Evolutionary conservation across 2,888 invertebrate genomes (phyloP).

Genomic region (Drosophila austrosaltans): DNA sequence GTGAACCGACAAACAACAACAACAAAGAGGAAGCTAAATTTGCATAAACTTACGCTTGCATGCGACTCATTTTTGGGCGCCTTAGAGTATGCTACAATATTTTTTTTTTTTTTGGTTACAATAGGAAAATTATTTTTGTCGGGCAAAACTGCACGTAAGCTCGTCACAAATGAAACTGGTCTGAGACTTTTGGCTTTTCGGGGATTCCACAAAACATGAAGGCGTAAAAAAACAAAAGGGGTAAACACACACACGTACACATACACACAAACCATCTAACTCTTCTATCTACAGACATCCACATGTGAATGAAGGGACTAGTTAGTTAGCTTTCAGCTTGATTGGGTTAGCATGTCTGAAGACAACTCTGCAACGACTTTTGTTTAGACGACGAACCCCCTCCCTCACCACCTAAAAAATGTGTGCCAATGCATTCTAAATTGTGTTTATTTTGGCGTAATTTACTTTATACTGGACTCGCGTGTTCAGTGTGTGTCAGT

Average conservation of each 20-base stretch:
- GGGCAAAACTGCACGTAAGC: constrained; percentile 70
- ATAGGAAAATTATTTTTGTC: constrained; percentile 33
- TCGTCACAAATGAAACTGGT: constrained; percentile 71
- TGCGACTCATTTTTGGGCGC: constrained; percentile 73
- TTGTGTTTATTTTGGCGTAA: constrained; percentile 75
- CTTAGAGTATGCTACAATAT: constrained; percentile 61
- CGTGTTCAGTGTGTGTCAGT: constrained; percentile 17
- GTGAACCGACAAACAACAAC: background rate
- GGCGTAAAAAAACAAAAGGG: constrained; percentile 63
- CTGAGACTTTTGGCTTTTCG: constrained; percentile 34
- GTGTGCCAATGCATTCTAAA: constrained; percentile 57
- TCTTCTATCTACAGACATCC: too few relatives aligned
- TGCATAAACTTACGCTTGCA: constrained; percentile 79
- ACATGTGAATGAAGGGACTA: constrained; percentile 10
- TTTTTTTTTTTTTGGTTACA: constrained; percentile 12
- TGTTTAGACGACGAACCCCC: background rate
- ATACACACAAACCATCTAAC: background rate
- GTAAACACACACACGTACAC: constrained; percentile 2
- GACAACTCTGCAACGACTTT: constrained; percentile 55
- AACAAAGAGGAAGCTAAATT: constrained; percentile 29
- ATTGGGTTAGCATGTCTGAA: constrained; percentile 65
- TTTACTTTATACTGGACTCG: constrained; percentile 46
- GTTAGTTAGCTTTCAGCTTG: constrained; percentile 53
- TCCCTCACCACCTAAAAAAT: constrained; percentile 14
- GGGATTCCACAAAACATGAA: constrained; percentile 58